Percentiles rank a stretch among this genome's conserved stretches.
phyloP scores from a whole-genome alignment of 2,797 vertebrate genomes.

The Amblyopsis hoosieri region DNA sequence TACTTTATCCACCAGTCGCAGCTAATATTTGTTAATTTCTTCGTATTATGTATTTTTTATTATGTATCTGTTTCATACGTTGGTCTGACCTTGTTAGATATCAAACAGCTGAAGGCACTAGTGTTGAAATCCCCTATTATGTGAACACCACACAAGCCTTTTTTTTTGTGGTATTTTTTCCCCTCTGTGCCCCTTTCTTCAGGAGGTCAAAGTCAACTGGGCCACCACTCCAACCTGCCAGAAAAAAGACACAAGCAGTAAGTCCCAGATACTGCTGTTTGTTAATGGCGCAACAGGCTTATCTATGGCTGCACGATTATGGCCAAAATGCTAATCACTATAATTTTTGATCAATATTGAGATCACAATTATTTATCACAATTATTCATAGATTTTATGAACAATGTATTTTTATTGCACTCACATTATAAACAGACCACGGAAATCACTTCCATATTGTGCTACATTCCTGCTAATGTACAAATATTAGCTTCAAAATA shows the following conservation, averaged over 20 bases:
- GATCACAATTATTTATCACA: too few species aligned
- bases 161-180: not conserved
- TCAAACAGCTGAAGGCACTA: slow-evolving; percentile 3
- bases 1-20: slow-evolving; percentile 58
- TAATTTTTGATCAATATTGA: too few species aligned
- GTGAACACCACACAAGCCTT: slow-evolving; percentile 64
- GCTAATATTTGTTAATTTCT: too few species aligned
- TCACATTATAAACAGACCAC: too few species aligned
- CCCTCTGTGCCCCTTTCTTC: slow-evolving; percentile 37
- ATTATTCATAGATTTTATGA: too few species aligned
- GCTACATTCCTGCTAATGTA: too few species aligned
- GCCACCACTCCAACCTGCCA: slow-evolving; percentile 98
- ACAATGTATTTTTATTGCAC: too few species aligned
- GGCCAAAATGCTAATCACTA: too few species aligned
- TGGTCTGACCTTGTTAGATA: slow-evolving; percentile 5
- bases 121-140: slow-evolving; percentile 41
- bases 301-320: too few species aligned
- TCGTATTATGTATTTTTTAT: slow-evolving; percentile 35
- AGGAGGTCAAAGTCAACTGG: slow-evolving; percentile 99
- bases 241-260: slow-evolving; percentile 99
- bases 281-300: not conserved
- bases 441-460: too few species aligned
- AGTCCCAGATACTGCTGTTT: slow-evolving; percentile 63
- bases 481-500: too few species aligned
- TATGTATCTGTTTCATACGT: slow-evolving; percentile 1